Percentiles rank a stretch among this genome's conserved stretches.
phyloP scores from a whole-genome alignment of 1,140 invertebrate genomes.

The Trichonephila clavipes region DNA sequence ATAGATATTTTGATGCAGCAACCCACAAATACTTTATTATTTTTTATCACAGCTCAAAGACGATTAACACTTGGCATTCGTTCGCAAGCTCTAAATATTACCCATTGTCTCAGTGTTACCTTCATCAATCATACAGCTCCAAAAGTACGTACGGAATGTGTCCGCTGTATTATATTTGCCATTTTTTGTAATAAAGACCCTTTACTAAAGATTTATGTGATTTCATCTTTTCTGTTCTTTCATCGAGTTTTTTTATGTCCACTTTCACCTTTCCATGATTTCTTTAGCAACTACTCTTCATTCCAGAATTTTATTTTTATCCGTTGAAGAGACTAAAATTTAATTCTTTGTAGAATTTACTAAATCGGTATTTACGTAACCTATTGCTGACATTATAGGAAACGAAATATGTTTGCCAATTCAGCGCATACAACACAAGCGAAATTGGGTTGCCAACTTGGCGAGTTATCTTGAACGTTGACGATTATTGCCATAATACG shows the following conservation, averaged over 20 bases:
- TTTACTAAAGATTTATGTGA: not conserved
- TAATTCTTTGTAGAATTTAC: too few relatives aligned
- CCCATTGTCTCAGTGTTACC: not conserved
- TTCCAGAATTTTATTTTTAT: not conserved
- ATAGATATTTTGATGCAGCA: not conserved
- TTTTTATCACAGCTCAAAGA: not conserved
- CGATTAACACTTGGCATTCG: not conserved
- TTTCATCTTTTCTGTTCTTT: not conserved
- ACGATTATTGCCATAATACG: too few relatives aligned
- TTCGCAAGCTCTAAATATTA: not conserved
- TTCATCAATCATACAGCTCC: not conserved
- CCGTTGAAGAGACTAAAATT: too few relatives aligned
- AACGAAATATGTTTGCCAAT: too few relatives aligned
- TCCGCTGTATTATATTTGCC: not conserved
- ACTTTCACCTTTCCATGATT: not conserved
- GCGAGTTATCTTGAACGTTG: too few relatives aligned
- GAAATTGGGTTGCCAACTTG: too few relatives aligned
- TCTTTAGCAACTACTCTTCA: not conserved
- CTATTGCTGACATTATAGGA: too few relatives aligned
- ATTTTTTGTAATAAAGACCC: not conserved
- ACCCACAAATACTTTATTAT: not conserved
- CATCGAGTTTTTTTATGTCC: not conserved
- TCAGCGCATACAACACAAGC: too few relatives aligned
- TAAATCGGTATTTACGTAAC: too few relatives aligned
- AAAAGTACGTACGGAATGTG: not conserved